These are phyloP conservation scores for Ephestia elutella DNA, from an alignment of 1,140 invertebrate genomes.

Conservation along the genomic window DNA sequence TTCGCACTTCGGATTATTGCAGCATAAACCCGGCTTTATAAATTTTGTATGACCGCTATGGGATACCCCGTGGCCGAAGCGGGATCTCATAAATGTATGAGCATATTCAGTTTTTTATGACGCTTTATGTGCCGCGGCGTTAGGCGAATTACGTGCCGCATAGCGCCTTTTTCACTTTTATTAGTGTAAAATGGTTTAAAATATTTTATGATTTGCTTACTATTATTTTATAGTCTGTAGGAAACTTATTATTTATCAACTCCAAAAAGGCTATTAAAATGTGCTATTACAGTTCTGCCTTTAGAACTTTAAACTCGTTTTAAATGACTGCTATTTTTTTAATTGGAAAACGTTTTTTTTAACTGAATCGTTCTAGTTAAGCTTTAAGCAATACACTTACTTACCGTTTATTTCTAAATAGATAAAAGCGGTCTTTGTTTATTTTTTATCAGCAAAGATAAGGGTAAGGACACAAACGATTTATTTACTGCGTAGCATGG, in stretches of 20 bases:
- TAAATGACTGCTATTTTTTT: no score
- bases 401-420: neutral
- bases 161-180: neutral
- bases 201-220: neutral
- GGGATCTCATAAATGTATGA: conserved; percentile 36
- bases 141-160: neutral
- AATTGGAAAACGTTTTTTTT: no score
- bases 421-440: neutral
- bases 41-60: conserved; percentile 8
- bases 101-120: conserved; percentile 42
- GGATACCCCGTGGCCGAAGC: conserved; percentile 13
- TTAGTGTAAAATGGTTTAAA: no score
- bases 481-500: neutral
- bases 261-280: no score
- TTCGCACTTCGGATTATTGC: neutral
- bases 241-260: no score
- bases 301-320: no score
- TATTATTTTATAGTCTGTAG: no score
- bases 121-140: conserved; percentile 27
- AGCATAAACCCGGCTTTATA: conserved; percentile 12
- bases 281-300: no score
- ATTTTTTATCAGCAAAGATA: neutral
- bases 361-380: neutral
- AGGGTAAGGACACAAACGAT: conserved; percentile 4
- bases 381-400: neutral